Evolutionary conservation across 2,113 vertebrate species (phyloP), one percentile per base, ranked within the genome.

Genomic region (Mus spicilegus): DNA sequence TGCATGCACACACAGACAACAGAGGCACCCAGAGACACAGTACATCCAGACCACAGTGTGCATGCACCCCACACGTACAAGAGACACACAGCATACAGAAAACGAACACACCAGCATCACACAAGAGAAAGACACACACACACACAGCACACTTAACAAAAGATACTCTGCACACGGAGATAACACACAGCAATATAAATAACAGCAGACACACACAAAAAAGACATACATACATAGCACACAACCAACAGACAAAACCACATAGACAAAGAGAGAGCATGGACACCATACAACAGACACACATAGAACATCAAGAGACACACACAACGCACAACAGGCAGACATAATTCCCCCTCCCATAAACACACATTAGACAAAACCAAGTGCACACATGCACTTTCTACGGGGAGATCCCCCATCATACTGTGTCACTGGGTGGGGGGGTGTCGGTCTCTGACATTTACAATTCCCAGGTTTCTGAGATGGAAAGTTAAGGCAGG

Each of bases 391-490:
- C 7, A 30, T 5, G 19, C 46, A 7, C 42, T 70, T n/a, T 65
- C 24, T 30, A 67, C 58, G 9, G 12, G 36, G 30, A 5, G 39
- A 90, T 30, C 12, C 19, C 20, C 13, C 8, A 24, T 46, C 39
- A 24, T 10, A 28, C 39, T 10, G 7, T 63, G 26, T 33, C 42
- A 9, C 39, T 12, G 65, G 11, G 24, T 11, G 11, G 10, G 65
- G 65, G 65, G 65, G 10, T 63, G 63, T 11, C 6, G 14, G 69
- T 30, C 20, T 46, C 17, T 61, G 33, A 56, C 8, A 26, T 5
- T 76, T 16, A 36, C 46, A 24, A 10, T 11, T 1, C 0, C 30
- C 72, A 30, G 0, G 0, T n/a, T 30, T 46, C 42, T 39, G 1
- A 22, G 7, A 16, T 0, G 28, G 20, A 54, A n/a, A 89, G 24